These are phyloP conservation scores for Brenthis daphne DNA, from an alignment of 2,888 invertebrate species.

Conservation along the genomic window DNA sequence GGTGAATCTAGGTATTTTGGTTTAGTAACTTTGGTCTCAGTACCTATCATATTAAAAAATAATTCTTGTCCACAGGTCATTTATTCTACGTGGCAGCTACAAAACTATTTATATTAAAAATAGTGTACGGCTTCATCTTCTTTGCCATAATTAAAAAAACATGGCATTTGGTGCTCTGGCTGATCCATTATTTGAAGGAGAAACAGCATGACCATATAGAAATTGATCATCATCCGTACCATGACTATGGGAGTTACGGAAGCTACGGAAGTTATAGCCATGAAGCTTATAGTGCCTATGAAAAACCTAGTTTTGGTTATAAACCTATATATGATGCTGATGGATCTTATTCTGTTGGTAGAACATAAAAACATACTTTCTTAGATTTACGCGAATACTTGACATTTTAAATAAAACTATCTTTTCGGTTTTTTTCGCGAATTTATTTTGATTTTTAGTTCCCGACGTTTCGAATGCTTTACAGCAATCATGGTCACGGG, in stretches of 20 bases:
- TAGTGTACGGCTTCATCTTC: slow-evolving; percentile 68
- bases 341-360: slow-evolving; percentile 64
- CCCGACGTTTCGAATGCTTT: too few species aligned
- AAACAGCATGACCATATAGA: slow-evolving; percentile 51
- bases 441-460: too few species aligned
- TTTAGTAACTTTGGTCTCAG: too few species aligned
- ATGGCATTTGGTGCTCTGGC: slow-evolving; percentile 70
- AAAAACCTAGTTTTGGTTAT: slow-evolving; percentile 41
- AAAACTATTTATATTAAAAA: slow-evolving; percentile 66
- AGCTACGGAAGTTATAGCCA: slow-evolving; percentile 39
- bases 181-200: slow-evolving; percentile 67
- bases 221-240: slow-evolving; percentile 52
- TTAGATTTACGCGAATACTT: too few species aligned
- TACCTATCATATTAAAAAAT: too few species aligned
- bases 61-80: slow-evolving; percentile 63
- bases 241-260: slow-evolving; percentile 44
- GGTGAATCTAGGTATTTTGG: too few species aligned
- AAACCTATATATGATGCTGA: slow-evolving; percentile 64
- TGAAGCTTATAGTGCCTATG: slow-evolving; percentile 43
- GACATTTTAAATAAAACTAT: too few species aligned
- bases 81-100: slow-evolving; percentile 72
- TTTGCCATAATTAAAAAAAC: slow-evolving; percentile 61
- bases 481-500: too few species aligned
- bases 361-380: too few species aligned
- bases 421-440: too few species aligned